Conservation (phyloP, 2,888 invertebrate genomes). For the Alloscopus bannaensis region DNA sequence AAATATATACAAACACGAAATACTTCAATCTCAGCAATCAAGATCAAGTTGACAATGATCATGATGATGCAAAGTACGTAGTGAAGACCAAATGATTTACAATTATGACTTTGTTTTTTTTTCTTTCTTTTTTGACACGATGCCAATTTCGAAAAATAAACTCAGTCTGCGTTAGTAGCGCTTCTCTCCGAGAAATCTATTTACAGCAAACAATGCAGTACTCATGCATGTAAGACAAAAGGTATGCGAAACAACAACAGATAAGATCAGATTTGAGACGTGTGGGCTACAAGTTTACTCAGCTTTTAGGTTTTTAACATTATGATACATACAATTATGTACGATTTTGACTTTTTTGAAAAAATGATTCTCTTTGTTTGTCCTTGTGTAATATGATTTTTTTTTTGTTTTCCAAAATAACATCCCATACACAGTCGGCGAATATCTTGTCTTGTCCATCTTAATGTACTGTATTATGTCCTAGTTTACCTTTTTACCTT, state of each 20-base stretch:
- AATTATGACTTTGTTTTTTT: no score
- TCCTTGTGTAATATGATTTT: not conserved
- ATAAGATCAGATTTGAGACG: no score
- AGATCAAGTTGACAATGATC: not conserved
- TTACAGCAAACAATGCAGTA: no score
- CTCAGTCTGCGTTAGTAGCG: no score
- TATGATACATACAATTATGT: conserved; percentile 25
- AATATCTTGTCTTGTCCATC: conserved; percentile 25
- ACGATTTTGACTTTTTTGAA: conserved; percentile 15
- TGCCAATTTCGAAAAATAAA: not conserved
- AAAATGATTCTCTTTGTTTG: conserved; percentile 12
- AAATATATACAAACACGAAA: no score
- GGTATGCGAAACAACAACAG: no score
- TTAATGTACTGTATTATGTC: conserved; percentile 29
- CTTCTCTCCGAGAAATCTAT: no score
- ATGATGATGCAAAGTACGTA: not conserved
- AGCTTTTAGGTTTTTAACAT: conserved; percentile 15
- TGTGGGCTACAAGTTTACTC: no score
- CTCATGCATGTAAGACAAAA: no score
- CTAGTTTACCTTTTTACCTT: conserved; percentile 64
- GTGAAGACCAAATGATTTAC: not conserved
- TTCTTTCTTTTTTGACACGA: not conserved
- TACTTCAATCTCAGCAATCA: no score
- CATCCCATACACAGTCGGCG: conserved; percentile 38
- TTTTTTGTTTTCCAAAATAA: conserved; percentile 15